Evolutionary conservation across 92 coral and sea anemone species (phyloP).

Genomic region (Ricordea florida): DNA sequence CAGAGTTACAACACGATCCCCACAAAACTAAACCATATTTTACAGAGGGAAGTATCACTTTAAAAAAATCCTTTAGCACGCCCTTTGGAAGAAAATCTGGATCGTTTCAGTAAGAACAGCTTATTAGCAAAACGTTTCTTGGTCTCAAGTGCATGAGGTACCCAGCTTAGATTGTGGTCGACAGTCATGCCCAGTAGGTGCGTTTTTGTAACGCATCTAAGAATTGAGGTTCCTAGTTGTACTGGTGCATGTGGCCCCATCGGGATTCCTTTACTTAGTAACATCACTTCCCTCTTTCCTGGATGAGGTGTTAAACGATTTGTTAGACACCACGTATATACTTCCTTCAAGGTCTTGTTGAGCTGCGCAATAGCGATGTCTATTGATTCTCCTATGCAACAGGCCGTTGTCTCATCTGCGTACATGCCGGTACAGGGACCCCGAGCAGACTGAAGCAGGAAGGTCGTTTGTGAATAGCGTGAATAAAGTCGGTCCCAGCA

Average conservation of each 20-base stretch:
- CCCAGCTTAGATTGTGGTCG: background rate
- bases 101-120: background rate
- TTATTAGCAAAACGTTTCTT: background rate
- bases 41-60: no score
- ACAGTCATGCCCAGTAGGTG: background rate
- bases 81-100: background rate
- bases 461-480: no score
- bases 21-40: no score
- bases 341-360: no score
- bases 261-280: background rate
- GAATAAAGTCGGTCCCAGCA: no score
- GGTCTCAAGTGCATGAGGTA: background rate
- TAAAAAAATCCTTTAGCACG: background rate
- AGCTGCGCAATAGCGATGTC: no score
- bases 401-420: no score
- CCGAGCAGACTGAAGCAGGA: no score
- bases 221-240: background rate
- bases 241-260: background rate
- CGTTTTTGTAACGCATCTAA: background rate
- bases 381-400: no score
- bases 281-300: background rate
- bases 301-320: background rate
- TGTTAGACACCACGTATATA: no score
- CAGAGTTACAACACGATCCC: no score
- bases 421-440: no score